phyloP scores from a whole-genome alignment of 2,113 vertebrate genomes.

The Alligator sinensis region DNA sequence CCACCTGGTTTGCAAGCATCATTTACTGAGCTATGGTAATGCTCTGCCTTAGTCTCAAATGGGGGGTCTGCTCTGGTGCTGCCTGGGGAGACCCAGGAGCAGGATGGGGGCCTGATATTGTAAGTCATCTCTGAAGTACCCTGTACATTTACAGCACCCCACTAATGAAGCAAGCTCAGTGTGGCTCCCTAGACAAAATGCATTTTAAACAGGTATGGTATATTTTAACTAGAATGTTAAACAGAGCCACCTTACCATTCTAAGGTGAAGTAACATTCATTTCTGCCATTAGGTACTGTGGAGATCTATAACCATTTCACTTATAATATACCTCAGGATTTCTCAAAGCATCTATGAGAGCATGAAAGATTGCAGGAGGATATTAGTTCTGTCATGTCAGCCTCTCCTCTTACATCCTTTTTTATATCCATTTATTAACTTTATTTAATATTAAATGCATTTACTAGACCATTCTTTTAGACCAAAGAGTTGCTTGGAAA shows the following conservation, averaged over 20 bases:
- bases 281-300: background rate
- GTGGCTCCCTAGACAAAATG: too few relatives aligned
- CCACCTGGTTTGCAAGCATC: background rate
- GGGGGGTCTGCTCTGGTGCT: background rate
- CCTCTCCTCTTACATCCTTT: background rate
- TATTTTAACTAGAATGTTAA: too few relatives aligned
- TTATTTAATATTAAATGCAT: constrained; percentile 11
- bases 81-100: background rate
- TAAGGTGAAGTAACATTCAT: too few relatives aligned
- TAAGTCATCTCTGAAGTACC: background rate
- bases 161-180: background rate
- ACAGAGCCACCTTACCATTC: too few relatives aligned
- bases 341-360: background rate
- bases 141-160: accelerated
- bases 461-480: constrained; percentile 20
- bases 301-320: background rate
- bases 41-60: too few relatives aligned
- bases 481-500: constrained; percentile 68
- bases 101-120: background rate
- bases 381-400: accelerated
- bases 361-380: background rate
- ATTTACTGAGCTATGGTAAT: too few relatives aligned
- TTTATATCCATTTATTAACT: background rate
- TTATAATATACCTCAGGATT: background rate
- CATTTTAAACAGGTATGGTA: too few relatives aligned